Conservation (phyloP, 2,888 invertebrate genomes). For the Teleogryllus oceanicus region DNA sequence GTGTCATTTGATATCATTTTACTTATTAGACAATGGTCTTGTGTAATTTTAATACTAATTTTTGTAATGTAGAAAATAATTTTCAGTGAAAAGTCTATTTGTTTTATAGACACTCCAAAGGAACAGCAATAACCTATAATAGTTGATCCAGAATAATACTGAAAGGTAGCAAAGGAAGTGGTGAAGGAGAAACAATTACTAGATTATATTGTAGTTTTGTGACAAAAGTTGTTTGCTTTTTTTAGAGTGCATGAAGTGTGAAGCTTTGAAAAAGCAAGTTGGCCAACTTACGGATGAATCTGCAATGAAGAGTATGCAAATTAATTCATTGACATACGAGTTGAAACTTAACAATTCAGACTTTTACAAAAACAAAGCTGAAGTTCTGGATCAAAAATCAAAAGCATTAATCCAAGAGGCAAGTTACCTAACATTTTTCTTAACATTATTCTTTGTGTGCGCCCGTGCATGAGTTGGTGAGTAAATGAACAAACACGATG, state of each 20-base stretch:
- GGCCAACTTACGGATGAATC: background rate
- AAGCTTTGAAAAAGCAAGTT: background rate
- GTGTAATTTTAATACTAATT: no score
- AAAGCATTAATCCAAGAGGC: background rate
- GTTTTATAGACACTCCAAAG: no score
- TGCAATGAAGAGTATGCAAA: background rate
- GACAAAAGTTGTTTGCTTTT: background rate
- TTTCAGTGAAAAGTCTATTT: no score
- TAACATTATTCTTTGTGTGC: background rate
- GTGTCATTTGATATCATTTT: no score
- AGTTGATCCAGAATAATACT: no score
- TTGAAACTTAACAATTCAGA: background rate
- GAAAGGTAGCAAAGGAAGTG: no score
- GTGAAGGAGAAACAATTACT: no score
- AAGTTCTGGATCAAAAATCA: background rate
- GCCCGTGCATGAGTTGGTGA: no score
- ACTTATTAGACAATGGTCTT: no score
- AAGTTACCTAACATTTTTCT: background rate
- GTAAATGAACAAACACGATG: no score
- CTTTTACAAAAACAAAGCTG: background rate
- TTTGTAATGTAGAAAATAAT: no score
- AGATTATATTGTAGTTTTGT: background rate
- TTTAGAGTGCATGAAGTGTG: background rate
- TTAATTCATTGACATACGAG: background rate
- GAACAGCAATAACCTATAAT: no score